Evolutionary conservation across 1,140 invertebrate species (phyloP), one percentile per base, ranked within the genome.

Genomic region (Hyles euphorbiae): DNA sequence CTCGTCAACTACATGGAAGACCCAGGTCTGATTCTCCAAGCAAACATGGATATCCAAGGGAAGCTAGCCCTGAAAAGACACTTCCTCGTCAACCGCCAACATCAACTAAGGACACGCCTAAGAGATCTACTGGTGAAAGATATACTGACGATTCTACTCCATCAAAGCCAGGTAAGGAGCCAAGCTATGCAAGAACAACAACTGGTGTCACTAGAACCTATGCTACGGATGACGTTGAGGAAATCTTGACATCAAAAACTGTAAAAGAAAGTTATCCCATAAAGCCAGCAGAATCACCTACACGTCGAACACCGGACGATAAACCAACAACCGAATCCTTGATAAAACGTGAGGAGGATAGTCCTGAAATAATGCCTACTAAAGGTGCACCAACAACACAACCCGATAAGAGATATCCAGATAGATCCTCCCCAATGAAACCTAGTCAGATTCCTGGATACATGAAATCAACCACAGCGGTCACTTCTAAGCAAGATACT

Each of bases 401-500:
- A 22, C 12, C n/a, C 22, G n/a, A 11, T 8, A 11, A 50, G 12
- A 50, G 6, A n/a, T 5, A 33, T n/a, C n/a, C 33, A 2, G 32
- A 33, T 7, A 9, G 34, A 33, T 34, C n/a, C 3, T 34, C 34
- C 43, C 8, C 34, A 10, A 40, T 12, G n/a, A 53, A 12, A 40
- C 36, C 36, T 40, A 40, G 22, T 22, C 22, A 40, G 8, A 40
- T 8, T 54, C 51, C 32, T 8, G 56, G 56, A 11, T 61, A 47
- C n/a, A 57, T 61, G 34, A 50, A 48, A 52, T 52, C 54, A 2
- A 61, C 53, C 7, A 44, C 56, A 46, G 34, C 49, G 34, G 44
- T 49, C 33, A 47, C 51, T 5, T 40, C 36, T 1, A 3, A 40
- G 8, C 36, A 40, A 5, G 36, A 40, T 40, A 5, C 36, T 40